Evolutionary conservation across 1,140 invertebrate genomes (phyloP).

Genomic region (Gryllus bimaculatus): DNA sequence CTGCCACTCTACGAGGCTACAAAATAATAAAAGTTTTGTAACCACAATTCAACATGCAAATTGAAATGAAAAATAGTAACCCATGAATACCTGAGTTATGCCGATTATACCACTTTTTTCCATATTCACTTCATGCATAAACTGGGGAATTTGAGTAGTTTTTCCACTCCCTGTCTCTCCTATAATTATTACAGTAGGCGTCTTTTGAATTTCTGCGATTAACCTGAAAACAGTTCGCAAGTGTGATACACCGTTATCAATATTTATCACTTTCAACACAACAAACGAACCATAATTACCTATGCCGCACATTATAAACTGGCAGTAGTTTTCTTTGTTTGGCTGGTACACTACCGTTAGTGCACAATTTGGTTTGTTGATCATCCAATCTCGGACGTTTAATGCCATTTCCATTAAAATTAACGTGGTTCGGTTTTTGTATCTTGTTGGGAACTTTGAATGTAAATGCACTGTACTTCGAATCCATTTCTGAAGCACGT

Average conservation of each 20-base stretch:
- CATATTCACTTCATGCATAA: slow-evolving; percentile 50
- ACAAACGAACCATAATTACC: not conserved
- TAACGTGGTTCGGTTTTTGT: not conserved
- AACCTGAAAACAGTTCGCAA: slow-evolving; percentile 34
- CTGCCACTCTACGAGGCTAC: slow-evolving; percentile 83
- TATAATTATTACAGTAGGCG: slow-evolving; percentile 63
- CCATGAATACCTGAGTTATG: slow-evolving; percentile 56
- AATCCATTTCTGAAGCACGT: not conserved
- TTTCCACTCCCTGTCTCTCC: slow-evolving; percentile 87
- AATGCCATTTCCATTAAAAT: not conserved
- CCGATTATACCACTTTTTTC: slow-evolving; percentile 52
- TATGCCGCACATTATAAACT: slow-evolving; percentile 7
- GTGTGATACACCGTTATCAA: not conserved
- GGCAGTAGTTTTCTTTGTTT: slow-evolving; percentile 12
- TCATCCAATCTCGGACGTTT: not conserved
- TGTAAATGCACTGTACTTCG: not conserved
- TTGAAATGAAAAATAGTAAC: not conserved
- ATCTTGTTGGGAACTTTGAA: not conserved
- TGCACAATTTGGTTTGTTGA: not conserved
- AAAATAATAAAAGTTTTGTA: slow-evolving; percentile 19
- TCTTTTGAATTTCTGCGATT: slow-evolving; percentile 42
- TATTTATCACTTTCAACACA: not conserved
- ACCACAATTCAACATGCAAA: not conserved
- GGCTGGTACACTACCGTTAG: not conserved
- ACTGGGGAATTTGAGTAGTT: slow-evolving; percentile 84